These are phyloP conservation scores for Macroglossus sobrinus DNA, from an alignment of 2,113 vertebrate species.

Conservation along the genomic window DNA sequence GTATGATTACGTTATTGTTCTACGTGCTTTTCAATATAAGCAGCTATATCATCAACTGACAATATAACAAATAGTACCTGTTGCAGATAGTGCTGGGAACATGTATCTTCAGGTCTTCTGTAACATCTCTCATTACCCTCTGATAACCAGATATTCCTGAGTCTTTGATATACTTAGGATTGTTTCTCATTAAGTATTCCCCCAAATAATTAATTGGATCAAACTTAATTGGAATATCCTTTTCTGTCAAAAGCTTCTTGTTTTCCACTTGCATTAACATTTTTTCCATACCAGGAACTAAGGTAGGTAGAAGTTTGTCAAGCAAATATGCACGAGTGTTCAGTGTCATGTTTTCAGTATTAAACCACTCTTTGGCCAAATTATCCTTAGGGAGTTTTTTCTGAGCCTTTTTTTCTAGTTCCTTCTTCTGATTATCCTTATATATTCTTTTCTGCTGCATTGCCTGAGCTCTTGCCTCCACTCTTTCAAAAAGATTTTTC, in stretches of 20 bases:
- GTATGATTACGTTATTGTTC: background rate
- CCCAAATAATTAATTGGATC: constrained; percentile 82
- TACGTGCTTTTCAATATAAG: constrained; percentile 26
- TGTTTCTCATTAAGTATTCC: constrained; percentile 86
- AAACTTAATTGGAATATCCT: constrained; percentile 67
- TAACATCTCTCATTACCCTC: constrained; percentile 76
- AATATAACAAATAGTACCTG: constrained; percentile 75
- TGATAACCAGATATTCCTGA: constrained; percentile 73
- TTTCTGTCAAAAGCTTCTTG: constrained; percentile 73
- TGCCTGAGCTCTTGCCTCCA: constrained; percentile 77
- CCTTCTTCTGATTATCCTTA: constrained; percentile 58
- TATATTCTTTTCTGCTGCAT: constrained; percentile 76
- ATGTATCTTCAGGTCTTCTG: constrained; percentile 74
- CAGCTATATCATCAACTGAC: background rate
- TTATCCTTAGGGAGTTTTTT: constrained; percentile 68
- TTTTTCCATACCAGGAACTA: constrained; percentile 81
- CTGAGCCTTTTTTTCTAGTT: constrained; percentile 63
- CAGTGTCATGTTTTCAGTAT: constrained; percentile 67
- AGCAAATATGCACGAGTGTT: constrained; percentile 79
- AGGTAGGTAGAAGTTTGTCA: constrained; percentile 84
- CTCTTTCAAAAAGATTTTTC: constrained; percentile 71
- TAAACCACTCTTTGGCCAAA: constrained; percentile 82
- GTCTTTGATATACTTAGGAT: constrained; percentile 68
- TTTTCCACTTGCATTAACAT: constrained; percentile 81
- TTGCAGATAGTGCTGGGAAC: constrained; percentile 69